phyloP scores from a whole-genome alignment of 1,140 invertebrate genomes.

The Nylanderia fulva region DNA sequence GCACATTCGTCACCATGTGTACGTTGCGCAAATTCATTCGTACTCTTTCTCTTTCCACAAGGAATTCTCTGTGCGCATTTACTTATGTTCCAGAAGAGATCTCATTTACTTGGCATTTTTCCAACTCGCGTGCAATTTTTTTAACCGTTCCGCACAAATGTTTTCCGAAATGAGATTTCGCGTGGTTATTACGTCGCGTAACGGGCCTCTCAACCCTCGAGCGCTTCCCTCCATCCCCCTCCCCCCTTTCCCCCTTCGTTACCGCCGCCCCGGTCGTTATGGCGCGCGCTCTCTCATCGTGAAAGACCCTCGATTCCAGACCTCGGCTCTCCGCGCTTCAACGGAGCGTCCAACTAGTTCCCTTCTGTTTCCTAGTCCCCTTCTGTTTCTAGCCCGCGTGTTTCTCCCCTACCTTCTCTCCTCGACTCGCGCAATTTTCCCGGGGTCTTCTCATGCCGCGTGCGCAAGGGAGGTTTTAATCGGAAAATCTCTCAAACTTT shows the following conservation, averaged over 20 bases:
- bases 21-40: neutral
- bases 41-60: neutral
- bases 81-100: neutral
- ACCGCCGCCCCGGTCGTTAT: constrained; percentile 15
- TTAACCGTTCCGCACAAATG: constrained; percentile 29
- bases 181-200: constrained; percentile 69
- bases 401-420: neutral
- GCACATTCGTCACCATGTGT: neutral
- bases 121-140: constrained; percentile 16
- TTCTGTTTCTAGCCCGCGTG: constrained; percentile 62
- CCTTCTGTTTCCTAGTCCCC: constrained; percentile 65
- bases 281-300: constrained; percentile 52
- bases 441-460: constrained; percentile 58
- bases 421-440: constrained; percentile 61
- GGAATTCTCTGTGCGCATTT: too few species aligned
- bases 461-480: constrained; percentile 1
- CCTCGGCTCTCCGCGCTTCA: constrained; percentile 63
- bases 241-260: neutral
- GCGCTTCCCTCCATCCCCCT: constrained; percentile 19
- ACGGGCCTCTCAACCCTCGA: constrained; percentile 68
- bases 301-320: constrained; percentile 66
- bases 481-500: neutral
- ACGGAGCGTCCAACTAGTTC: constrained; percentile 69
- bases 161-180: constrained; percentile 62
- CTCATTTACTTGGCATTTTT: constrained; percentile 23